Percentiles rank a stretch among this genome's conserved stretches.
Evolutionary conservation across 2,888 invertebrate species (phyloP).

Genomic region (Herminia tarsipennalis): DNA sequence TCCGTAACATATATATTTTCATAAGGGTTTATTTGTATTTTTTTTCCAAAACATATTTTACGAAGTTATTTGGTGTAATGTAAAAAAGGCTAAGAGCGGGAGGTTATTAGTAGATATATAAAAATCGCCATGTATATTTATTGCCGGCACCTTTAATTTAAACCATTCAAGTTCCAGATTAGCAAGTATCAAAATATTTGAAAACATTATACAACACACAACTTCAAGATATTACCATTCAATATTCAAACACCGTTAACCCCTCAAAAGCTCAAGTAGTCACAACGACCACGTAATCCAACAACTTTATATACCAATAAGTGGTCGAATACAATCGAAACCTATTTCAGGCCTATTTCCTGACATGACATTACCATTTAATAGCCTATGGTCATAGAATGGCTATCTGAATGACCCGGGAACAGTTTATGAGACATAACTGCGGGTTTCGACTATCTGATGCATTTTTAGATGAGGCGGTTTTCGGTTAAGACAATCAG

Average conservation of each 20-base stretch:
- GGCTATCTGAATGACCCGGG: conserved; percentile 64
- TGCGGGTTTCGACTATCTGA: conserved; percentile 46
- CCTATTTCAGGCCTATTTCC: conserved; percentile 25
- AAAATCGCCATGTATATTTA: too few relatives aligned
- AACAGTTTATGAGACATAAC: conserved; percentile 83
- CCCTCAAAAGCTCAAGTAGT: neutral
- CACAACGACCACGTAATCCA: conserved; percentile 38
- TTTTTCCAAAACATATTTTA: too few relatives aligned
- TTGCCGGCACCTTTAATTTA: too few relatives aligned
- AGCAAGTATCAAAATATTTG: too few relatives aligned
- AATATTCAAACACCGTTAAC: neutral
- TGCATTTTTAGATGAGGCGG: conserved; percentile 75
- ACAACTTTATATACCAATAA: conserved; percentile 31
- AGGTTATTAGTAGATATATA: too few relatives aligned
- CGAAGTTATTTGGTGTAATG: too few relatives aligned
- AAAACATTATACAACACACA: too few relatives aligned
- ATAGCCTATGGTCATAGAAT: conserved; percentile 51
- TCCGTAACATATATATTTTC: too few relatives aligned
- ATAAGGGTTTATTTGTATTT: too few relatives aligned
- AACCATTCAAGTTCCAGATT: too few relatives aligned
- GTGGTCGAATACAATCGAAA: conserved; percentile 38
- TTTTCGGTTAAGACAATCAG: conserved; percentile 81
- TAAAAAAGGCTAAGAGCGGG: too few relatives aligned
- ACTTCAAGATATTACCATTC: too few relatives aligned
- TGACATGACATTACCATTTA: conserved; percentile 47